These are phyloP conservation scores for Candidula unifasciata DNA, from an alignment of 2,888 invertebrate genomes.

Conservation along the genomic window DNA sequence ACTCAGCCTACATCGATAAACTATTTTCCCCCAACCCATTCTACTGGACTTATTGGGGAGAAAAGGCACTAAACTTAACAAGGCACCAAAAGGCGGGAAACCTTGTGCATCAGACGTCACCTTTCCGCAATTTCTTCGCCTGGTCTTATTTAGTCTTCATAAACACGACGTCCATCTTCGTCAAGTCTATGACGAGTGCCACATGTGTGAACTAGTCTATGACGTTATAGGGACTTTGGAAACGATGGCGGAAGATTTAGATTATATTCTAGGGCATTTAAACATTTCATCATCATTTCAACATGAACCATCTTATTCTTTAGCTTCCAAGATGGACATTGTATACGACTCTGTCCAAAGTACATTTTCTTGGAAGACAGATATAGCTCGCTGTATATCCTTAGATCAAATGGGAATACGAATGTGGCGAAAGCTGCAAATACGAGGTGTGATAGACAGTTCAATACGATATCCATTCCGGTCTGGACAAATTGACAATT, in stretches of 20 bases:
- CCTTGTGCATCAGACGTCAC: slow-evolving; percentile 49
- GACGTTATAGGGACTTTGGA: slow-evolving; percentile 58
- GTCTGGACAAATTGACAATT: slow-evolving; percentile 19
- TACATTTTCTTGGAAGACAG: slow-evolving; percentile 43
- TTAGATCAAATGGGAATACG: slow-evolving; percentile 47
- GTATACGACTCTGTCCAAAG: slow-evolving; percentile 48
- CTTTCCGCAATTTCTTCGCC: slow-evolving; percentile 45
- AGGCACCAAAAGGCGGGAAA: neutral
- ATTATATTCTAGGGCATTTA: slow-evolving; percentile 47
- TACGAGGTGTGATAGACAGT: slow-evolving; percentile 52
- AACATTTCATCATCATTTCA: slow-evolving; percentile 47
- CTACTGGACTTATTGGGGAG: slow-evolving; percentile 55
- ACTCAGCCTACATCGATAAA: slow-evolving; percentile 59
- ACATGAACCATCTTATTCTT: slow-evolving; percentile 16
- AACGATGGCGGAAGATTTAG: slow-evolving; percentile 50
- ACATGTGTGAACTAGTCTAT: slow-evolving; percentile 54
- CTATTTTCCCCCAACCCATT: slow-evolving; percentile 57
- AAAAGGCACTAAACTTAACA: slow-evolving; percentile 13
- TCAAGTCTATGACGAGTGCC: slow-evolving; percentile 51
- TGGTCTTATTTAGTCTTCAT: slow-evolving; percentile 18
- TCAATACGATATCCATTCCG: slow-evolving; percentile 44
- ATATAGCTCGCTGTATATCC: slow-evolving; percentile 45
- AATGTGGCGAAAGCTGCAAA: slow-evolving; percentile 55
- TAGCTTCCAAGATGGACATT: slow-evolving; percentile 42
- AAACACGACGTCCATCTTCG: slow-evolving; percentile 53